Percentiles rank a stretch among this genome's conserved stretches.
Evolutionary conservation across 1,140 invertebrate species (phyloP).

Genomic region (Dendroctonus valens): DNA sequence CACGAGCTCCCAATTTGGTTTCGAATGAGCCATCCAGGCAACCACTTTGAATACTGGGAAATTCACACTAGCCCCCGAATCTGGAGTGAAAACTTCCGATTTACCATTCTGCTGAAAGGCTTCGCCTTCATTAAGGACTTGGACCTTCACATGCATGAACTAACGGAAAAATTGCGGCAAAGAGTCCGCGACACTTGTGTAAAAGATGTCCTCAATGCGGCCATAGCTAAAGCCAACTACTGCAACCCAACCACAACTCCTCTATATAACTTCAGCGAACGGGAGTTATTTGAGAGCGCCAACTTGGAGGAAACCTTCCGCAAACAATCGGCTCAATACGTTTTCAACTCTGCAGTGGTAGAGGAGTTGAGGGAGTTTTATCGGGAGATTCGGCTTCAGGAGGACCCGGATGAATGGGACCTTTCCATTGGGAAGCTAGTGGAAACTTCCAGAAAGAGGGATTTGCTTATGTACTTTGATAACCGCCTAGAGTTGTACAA

Average conservation of each 20-base stretch:
- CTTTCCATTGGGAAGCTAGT: constrained; percentile 30
- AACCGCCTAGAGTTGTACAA: constrained; percentile 13
- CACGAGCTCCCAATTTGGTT: constrained; percentile 36
- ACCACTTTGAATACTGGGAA: constrained; percentile 39
- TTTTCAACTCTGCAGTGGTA: constrained; percentile 27
- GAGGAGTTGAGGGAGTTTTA: constrained; percentile 35
- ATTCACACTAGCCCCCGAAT: constrained; percentile 36
- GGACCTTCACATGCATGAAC: constrained; percentile 15
- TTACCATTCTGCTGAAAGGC: constrained; percentile 33
- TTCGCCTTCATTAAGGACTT: constrained; percentile 27
- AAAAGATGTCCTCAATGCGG: constrained; percentile 33
- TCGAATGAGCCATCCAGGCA: constrained; percentile 25
- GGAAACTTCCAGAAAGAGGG: constrained; percentile 30
- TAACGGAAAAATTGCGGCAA: constrained; percentile 23
- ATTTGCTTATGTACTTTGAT: constrained; percentile 29
- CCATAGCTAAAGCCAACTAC: constrained; percentile 26
- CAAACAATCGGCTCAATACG: constrained; percentile 28
- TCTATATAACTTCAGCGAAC: constrained; percentile 30
- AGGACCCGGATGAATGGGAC: constrained; percentile 33
- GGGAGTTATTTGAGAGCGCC: constrained; percentile 37
- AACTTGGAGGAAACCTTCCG: constrained; percentile 21
- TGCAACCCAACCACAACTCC: background rate
- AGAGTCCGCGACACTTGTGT: constrained; percentile 27
- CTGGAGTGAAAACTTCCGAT: constrained; percentile 28
- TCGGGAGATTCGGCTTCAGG: constrained; percentile 16